Base-by-base conservation (phyloP, 2,888 invertebrate species). In the Leptogaster cylindrica region DNA sequence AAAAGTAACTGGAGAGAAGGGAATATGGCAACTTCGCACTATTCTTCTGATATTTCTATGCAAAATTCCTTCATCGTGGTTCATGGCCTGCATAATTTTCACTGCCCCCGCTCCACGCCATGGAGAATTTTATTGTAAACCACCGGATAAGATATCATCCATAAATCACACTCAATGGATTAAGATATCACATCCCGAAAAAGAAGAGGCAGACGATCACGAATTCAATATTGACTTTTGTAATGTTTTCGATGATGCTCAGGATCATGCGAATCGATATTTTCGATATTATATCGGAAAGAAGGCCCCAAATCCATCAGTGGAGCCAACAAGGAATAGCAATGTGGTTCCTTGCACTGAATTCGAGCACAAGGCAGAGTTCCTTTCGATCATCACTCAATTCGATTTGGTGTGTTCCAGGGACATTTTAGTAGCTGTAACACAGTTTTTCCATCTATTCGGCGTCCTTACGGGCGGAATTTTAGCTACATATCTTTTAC, bases 51-150 rank as follows among this genome's bases (percentile, higher is more conserved):
- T 83, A 20, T 82, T 79, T 66, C 74, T 83, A 2, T 81, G 81
- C 68, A 83, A 83, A 72, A 79, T 81, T 31, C 83, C 83, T 1
- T 80, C 82, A 0, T 81, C 82, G 1, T 83, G 83, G 83, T 83
- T 83, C 69, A 83, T 83, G 83, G 82, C 83, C 2, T 82, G 82
- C 70, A 82, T 83, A 16, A 82, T 83, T 63, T 83, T 82, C 68
- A 82, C 82, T 39, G 83, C 83, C 0, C 83, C 83, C 0, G 76
- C 79, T 0, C 82, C 82, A 1, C 73, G 79, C 6, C 79, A 80
- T 33, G 81, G 80, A 7, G 81, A 82, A 71, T 82, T 82, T 73
- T 81, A 80, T 69, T 83, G 83, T 69, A 81, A 81, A 65, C 79
- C 81, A n/a, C 79, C 81, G 1, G 70, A 76, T 7, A 74, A 75